phyloP scores from a whole-genome alignment of 2,888 invertebrate genomes.

The Nomada fabriciana region DNA sequence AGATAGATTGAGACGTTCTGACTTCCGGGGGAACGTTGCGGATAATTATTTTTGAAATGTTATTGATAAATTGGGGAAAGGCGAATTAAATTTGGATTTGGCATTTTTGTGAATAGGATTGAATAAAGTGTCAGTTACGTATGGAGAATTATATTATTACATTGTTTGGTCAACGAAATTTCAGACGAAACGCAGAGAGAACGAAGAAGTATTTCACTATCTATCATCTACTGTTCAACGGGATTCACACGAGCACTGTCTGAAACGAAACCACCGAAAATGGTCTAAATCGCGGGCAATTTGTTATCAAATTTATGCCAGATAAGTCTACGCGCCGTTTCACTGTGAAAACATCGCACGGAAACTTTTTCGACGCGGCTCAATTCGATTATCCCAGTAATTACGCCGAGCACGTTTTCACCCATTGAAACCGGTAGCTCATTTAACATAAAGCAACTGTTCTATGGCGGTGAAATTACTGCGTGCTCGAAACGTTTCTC shows the following conservation, averaged over 20 bases:
- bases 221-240: background rate
- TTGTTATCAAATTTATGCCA: constrained; percentile 12
- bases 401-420: constrained; percentile 53
- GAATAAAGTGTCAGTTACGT: no score
- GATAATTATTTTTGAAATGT: no score
- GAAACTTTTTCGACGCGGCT: constrained; percentile 54
- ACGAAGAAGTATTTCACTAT: background rate
- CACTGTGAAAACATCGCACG: constrained; percentile 18
- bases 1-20: no score
- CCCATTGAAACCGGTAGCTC: background rate
- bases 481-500: background rate
- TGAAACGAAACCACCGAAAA: background rate
- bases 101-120: no score
- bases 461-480: constrained; percentile 3
- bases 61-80: no score
- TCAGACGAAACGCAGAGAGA: background rate
- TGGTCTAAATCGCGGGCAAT: background rate
- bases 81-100: no score
- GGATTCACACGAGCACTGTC: background rate
- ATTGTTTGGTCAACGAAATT: no score
- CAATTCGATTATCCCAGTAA: constrained; percentile 73
- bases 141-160: no score
- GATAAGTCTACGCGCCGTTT: constrained; percentile 19
- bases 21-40: no score
- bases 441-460: constrained; percentile 31